Percentiles rank a stretch among this genome's conserved stretches.
Conservation (phyloP, 2,113 vertebrate genomes). For the Cranoglanis bouderius region DNA sequence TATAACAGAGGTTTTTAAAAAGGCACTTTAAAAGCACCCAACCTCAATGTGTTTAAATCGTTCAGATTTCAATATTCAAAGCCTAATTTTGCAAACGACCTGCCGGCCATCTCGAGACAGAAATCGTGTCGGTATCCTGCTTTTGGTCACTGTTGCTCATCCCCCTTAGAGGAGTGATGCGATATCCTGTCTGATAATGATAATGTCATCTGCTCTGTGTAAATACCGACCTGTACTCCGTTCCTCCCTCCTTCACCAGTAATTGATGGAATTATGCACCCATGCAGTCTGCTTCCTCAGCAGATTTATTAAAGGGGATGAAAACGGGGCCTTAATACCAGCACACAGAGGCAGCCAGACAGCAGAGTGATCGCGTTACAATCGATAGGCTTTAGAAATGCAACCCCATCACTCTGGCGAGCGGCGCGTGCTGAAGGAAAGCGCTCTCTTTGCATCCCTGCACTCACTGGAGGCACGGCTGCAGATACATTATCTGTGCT, state of each 20-base stretch:
- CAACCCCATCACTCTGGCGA: conserved; percentile 18
- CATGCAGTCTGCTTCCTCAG: conserved; percentile 34
- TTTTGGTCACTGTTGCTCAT: conserved; percentile 6
- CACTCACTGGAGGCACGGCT: conserved; percentile 40
- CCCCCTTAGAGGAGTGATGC: neutral
- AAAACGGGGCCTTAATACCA: conserved; percentile 39
- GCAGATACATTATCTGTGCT: conserved; percentile 54
- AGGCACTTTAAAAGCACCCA: neutral
- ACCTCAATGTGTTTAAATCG: neutral
- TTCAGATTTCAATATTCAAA: conserved; percentile 1
- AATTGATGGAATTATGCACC: conserved; percentile 25
- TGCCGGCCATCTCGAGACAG: neutral
- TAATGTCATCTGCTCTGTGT: conserved; percentile 37
- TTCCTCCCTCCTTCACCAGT: conserved; percentile 20
- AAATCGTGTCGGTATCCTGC: neutral
- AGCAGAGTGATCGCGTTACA: conserved; percentile 45
- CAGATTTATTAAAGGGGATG: conserved; percentile 38
- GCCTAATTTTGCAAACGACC: neutral
- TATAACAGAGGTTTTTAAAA: neutral
- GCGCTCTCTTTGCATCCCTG: conserved; percentile 37
- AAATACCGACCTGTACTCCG: conserved; percentile 26
- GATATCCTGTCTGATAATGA: conserved; percentile 29
- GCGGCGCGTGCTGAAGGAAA: neutral
- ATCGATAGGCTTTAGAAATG: conserved; percentile 53
- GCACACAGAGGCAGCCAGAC: conserved; percentile 39